Percentiles rank a stretch among this genome's conserved stretches.
Evolutionary conservation across 2,888 invertebrate species (phyloP).

Genomic region (Acanthopleura granulata): DNA sequence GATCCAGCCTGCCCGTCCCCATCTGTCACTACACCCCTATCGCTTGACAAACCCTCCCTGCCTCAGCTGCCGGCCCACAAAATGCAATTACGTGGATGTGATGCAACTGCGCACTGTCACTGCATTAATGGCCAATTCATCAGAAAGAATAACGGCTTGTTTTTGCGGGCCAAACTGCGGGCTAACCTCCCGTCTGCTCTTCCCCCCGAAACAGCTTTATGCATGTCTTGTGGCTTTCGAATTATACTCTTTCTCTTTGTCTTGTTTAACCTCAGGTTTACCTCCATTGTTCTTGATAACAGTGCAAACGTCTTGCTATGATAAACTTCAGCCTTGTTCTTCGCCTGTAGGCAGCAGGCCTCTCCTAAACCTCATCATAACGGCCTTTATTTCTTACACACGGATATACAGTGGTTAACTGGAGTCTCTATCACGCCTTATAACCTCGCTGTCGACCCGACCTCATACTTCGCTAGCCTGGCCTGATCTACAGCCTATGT

Average conservation of each 20-base stretch:
- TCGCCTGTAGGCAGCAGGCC: no score
- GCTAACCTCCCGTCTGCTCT: neutral
- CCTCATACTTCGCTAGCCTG: neutral
- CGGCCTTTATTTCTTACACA: no score
- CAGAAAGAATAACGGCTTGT: conserved; percentile 5
- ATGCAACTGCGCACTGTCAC: conserved; percentile 14
- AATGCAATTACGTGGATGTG: conserved; percentile 17
- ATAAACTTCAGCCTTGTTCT: no score
- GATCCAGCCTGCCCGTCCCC: neutral
- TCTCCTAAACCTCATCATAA: no score
- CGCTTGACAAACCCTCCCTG: neutral
- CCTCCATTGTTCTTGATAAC: no score
- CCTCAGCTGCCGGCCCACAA: neutral
- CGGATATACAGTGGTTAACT: no score
- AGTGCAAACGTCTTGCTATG: no score
- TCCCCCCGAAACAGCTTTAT: neutral
- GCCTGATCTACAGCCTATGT: conserved; percentile 8
- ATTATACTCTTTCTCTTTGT: neutral
- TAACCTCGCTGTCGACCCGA: neutral
- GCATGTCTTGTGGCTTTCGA: neutral
- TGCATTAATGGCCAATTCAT: conserved; percentile 7
- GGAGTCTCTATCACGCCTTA: neutral
- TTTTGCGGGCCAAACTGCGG: neutral
- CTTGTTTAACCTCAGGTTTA: neutral
- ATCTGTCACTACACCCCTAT: conserved; percentile 9